Evolutionary conservation across 2,888 invertebrate species (phyloP), one percentile per base, ranked within the genome.

Genomic region (Drosophila sordidula): DNA sequence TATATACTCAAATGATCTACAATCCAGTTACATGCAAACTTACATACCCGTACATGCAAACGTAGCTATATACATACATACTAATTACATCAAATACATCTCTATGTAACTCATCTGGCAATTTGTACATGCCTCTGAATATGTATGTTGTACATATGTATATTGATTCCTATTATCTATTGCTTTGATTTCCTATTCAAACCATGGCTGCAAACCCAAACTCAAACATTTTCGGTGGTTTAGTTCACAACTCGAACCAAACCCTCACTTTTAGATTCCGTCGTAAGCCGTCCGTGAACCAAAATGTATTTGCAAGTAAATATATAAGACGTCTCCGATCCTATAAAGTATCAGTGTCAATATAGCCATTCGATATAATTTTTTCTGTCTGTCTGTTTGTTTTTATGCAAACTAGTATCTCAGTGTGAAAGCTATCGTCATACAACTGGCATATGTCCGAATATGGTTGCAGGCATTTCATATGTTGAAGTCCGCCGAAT

Each of bases 61-160:
- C 18, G 2, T 18, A 18, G 18, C 18, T 2, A 18, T 18, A 18
- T 18, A 18, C 47, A 52, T 46, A 47, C 47, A 66, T 36, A 59
- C 11, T 42, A 22, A 36, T 41, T 42, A 54, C 46, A 42, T 52
- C 34, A 65, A 45, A 25, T 26, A 29, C 36, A 46, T 70, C 16
- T 58, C 11, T 41, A 45, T 64, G 39, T 70, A 26, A 58, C 47
- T 52, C 67, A 66, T 58, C 36, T 65, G 65, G 46, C 63, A 49
- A 49, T 50, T 63, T 63, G 44, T 63, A 42, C 9, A 36, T 25
- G 54, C n/a, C 42, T 47, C 26, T 18, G 38, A 32, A 46, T 39
- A 63, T 65, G 46, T 64, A 51, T 63, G 44, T 52, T 64, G 46
- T 65, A 66, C 66, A 67, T 65, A 64, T 47, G 22, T 67, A 58